These are phyloP conservation scores for Charaxes varanes DNA, from an alignment of 1,140 invertebrate genomes.

Conservation along the genomic window DNA sequence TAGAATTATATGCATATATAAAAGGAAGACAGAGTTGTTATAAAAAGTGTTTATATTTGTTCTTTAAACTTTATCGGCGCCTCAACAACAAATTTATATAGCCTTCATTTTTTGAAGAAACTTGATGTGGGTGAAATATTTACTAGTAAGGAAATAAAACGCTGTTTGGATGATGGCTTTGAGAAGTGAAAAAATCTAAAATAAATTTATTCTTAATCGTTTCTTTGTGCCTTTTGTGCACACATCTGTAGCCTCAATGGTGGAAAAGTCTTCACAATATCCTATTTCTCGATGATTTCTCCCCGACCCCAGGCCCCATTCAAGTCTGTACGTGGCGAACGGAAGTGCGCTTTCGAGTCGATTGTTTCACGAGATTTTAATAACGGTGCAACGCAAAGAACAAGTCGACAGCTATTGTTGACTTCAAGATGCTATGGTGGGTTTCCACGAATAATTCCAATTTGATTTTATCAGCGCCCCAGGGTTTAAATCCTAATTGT, in stretches of 20 bases:
- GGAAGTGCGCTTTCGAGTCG: conserved; percentile 70
- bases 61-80: no score
- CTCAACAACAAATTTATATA: no score
- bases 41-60: no score
- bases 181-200: no score
- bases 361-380: conserved; percentile 74
- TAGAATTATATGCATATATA: no score
- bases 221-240: background rate
- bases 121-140: no score
- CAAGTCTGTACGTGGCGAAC: conserved; percentile 34
- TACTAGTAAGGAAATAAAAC: no score
- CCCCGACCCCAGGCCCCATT: conserved; percentile 6
- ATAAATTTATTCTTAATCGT: background rate
- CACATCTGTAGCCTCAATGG: background rate
- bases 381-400: conserved; percentile 71
- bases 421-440: conserved; percentile 49
- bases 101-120: no score
- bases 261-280: conserved; percentile 5
- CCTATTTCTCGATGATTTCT: conserved; percentile 4
- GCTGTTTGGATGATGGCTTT: no score
- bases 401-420: conserved; percentile 63
- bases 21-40: no score
- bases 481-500: conserved; percentile 17
- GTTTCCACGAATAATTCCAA: conserved; percentile 42
- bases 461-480: conserved; percentile 40